phyloP scores from a whole-genome alignment of 2,113 vertebrate species.

The Cryptotis parvus region DNA sequence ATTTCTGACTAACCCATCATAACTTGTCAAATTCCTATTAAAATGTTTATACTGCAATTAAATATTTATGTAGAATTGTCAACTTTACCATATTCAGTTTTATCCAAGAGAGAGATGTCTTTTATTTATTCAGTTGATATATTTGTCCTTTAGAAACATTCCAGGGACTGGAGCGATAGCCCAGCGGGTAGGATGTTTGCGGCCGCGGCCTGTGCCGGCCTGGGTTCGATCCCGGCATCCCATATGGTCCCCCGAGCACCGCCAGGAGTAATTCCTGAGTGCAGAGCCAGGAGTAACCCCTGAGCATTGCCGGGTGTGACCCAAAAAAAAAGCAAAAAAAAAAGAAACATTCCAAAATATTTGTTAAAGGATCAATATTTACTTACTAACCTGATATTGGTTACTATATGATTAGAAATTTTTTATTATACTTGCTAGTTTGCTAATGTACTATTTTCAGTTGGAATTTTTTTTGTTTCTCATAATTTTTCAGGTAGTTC shows the following conservation, averaged over 20 bases:
- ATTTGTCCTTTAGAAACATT: slow-evolving; percentile 2
- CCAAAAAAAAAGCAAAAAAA: no score
- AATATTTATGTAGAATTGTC: background rate
- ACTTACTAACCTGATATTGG: background rate
- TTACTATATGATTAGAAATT: background rate
- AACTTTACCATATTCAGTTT: background rate
- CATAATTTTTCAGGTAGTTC: no score
- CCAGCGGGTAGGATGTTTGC: no score
- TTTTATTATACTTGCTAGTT: background rate
- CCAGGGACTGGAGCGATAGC: no score
- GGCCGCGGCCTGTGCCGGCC: no score
- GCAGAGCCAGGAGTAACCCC: no score
- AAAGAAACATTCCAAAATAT: background rate
- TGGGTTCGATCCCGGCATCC: no score
- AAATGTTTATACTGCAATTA: background rate
- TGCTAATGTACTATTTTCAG: background rate
- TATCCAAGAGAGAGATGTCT: background rate
- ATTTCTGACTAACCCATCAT: background rate
- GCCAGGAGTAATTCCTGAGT: no score
- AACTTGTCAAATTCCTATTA: slow-evolving; percentile 17
- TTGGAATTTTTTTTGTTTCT: no score
- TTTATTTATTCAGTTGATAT: background rate
- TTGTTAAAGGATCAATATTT: background rate
- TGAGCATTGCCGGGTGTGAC: no score
- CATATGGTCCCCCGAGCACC: no score